These are phyloP conservation scores for Xenus cinereus DNA, from an alignment of 2,113 vertebrate species.

Conservation along the genomic window DNA sequence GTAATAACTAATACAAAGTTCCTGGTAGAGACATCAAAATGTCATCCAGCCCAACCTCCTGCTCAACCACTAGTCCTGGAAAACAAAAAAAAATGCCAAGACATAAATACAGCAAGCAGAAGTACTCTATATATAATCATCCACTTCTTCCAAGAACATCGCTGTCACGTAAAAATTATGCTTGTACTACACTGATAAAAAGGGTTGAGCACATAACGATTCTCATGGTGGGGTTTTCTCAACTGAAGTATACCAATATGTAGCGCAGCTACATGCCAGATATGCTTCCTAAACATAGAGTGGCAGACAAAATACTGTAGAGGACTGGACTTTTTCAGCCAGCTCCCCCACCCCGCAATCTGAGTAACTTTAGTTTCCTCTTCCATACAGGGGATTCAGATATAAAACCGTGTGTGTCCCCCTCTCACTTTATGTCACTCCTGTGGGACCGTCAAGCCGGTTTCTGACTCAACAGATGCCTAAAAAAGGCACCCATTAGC, in stretches of 20 bases:
- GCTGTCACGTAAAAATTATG: background rate
- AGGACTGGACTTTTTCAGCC: background rate
- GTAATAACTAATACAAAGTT: background rate
- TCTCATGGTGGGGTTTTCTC: rapidly evolving
- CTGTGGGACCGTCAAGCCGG: rapidly evolving
- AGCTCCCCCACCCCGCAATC: rapidly evolving
- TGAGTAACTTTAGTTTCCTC: background rate
- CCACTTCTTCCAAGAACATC: background rate
- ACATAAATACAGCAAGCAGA: background rate
- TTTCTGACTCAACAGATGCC: background rate
- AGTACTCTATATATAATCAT: background rate
- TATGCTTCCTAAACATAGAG: background rate
- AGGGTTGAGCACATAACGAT: rapidly evolving
- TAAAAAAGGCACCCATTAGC: background rate
- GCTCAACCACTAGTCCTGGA: background rate
- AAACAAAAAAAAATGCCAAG: background rate
- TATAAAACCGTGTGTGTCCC: rapidly evolving
- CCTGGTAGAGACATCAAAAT: rapidly evolving
- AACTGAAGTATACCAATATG: rapidly evolving
- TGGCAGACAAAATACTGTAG: background rate
- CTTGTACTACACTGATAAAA: background rate
- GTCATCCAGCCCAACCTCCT: rapidly evolving
- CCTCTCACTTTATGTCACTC: rapidly evolving
- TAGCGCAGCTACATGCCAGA: background rate
- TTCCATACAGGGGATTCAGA: background rate